Percentiles rank a stretch among this genome's conserved stretches.
These are phyloP conservation scores for Gallinago undulata DNA, from an alignment of 2,113 vertebrate species.

Conservation along the genomic window DNA sequence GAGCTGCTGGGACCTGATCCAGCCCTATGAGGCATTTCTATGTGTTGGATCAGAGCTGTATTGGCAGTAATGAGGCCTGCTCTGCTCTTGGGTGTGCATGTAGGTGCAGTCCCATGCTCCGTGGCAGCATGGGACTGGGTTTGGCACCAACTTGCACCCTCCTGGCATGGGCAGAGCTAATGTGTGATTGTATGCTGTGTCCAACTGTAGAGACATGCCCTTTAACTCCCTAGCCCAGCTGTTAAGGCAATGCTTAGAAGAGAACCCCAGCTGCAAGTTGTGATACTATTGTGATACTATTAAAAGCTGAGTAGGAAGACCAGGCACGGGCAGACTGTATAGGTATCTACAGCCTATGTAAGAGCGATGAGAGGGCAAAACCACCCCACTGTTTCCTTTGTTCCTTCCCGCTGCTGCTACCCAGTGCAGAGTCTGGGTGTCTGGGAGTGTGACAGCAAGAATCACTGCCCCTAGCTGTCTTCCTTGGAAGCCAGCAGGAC, in stretches of 20 bases:
- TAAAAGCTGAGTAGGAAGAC: background rate
- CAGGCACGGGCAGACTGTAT: background rate
- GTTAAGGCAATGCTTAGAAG: background rate
- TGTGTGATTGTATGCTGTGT: background rate
- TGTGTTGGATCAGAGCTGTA: background rate
- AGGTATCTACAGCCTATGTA: background rate
- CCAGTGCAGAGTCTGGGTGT: background rate
- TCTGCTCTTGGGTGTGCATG: background rate
- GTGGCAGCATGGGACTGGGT: background rate
- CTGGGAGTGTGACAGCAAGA: background rate
- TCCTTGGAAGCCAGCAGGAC: background rate
- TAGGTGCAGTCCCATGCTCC: background rate
- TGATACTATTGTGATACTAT: too few relatives aligned
- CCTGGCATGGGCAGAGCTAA: background rate
- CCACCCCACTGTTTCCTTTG: background rate
- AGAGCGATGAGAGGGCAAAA: background rate
- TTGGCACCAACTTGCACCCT: background rate
- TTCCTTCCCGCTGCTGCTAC: background rate
- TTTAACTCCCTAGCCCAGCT: background rate
- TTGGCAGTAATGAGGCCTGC: background rate
- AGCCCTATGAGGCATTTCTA: background rate
- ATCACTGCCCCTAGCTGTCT: background rate
- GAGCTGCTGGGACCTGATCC: background rate
- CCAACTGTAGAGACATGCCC: background rate
- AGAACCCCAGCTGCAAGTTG: background rate